A percentile compares a stretch with the other conserved stretches of the same genome.
Evolutionary conservation across 2,113 vertebrate genomes (phyloP).

Genomic region (Syrmaticus mikado): DNA sequence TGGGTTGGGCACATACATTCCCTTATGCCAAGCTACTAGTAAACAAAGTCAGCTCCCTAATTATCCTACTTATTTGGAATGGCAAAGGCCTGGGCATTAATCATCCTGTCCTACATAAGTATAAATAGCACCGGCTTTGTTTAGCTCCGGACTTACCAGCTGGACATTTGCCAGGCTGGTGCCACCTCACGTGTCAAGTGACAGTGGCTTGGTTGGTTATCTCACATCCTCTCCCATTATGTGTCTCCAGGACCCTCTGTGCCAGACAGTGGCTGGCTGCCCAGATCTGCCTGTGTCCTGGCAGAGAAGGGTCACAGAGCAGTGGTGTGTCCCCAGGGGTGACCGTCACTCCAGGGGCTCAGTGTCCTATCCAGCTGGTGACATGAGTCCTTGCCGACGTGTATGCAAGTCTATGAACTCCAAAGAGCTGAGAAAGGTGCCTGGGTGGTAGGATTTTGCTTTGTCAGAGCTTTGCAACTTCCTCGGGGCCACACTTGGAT

Average conservation of each 20-base stretch:
- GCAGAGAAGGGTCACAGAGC: background rate
- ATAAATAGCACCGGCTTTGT: background rate
- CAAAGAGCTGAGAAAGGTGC: background rate
- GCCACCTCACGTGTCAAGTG: background rate
- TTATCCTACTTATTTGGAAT: background rate
- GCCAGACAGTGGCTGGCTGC: background rate
- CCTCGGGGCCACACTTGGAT: background rate
- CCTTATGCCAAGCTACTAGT: background rate
- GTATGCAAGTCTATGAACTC: accelerated
- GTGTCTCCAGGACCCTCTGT: background rate
- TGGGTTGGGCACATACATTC: accelerated
- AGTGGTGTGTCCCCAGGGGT: accelerated
- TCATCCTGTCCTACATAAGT: conserved; percentile 50
- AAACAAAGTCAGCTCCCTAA: conserved; percentile 44
- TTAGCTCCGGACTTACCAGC: background rate
- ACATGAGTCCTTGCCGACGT: background rate
- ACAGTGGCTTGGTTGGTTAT: background rate
- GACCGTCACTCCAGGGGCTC: background rate
- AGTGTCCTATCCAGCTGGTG: background rate
- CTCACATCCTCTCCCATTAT: background rate
- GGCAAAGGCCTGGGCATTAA: background rate
- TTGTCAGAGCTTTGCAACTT: background rate
- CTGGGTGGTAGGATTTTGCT: accelerated
- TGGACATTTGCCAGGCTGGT: background rate
- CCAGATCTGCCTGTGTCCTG: background rate